phyloP scores from a whole-genome alignment of 2,113 vertebrate genomes.

The Ancistrus triradiatus region DNA sequence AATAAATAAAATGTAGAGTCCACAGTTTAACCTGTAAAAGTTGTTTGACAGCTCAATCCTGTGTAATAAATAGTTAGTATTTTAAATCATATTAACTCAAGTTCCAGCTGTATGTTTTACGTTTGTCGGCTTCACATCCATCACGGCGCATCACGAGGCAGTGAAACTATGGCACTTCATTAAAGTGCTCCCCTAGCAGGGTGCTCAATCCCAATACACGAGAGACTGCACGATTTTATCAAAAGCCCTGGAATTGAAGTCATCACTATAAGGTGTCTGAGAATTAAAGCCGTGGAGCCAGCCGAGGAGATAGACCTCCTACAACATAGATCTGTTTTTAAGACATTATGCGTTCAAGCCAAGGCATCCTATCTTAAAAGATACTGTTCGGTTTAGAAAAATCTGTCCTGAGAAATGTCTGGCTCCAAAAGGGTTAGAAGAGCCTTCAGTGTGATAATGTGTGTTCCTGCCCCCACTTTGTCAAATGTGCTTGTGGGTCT shows the following conservation, averaged over 20 bases:
- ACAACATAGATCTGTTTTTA: constrained; percentile 81
- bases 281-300: constrained; percentile 89
- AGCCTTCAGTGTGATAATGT: constrained; percentile 44
- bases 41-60: constrained; percentile 61
- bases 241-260: constrained; percentile 94
- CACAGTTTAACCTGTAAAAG: constrained; percentile 50
- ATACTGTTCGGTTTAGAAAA: constrained; percentile 68
- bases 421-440: constrained; percentile 46
- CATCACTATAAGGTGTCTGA: constrained; percentile 88
- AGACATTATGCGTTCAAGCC: constrained; percentile 81
- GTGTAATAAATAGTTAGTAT: constrained; percentile 91
- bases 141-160: constrained; percentile 71
- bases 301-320: constrained; percentile 81
- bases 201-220: constrained; percentile 76
- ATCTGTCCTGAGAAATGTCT: constrained; percentile 49
- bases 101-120: constrained; percentile 97
- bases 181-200: constrained; percentile 69
- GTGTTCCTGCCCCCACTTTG: constrained; percentile 58
- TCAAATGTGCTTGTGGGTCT: constrained; percentile 36
- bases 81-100: constrained; percentile 99
- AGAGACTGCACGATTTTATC: constrained; percentile 85
- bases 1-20: constrained; percentile 35
- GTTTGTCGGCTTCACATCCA: constrained; percentile 82
- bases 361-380: constrained; percentile 65
- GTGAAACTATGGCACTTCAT: constrained; percentile 76